Base-by-base conservation (phyloP, 1,140 invertebrate genomes). In the Lepidurus apus region DNA sequence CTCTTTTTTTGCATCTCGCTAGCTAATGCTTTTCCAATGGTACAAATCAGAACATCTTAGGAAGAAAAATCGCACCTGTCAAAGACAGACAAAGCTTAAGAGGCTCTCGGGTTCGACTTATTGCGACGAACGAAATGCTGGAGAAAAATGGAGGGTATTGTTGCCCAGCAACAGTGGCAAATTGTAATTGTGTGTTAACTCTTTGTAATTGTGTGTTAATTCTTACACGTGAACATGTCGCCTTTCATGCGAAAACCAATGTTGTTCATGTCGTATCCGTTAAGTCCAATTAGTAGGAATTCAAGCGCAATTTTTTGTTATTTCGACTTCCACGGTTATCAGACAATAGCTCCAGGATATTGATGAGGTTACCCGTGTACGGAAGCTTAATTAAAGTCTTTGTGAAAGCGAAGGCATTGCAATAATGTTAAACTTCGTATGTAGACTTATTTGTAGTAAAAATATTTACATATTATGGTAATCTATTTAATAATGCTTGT, bases 101-200 rank as follows among this genome's bases (percentile, higher is more conserved):
- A 65, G 53, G 53, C 53, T 65, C 17, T 65, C 53, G 17, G 53
- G 53, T 65, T 65, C 53, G n/a, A n/a, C 21, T 65, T 65, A 65
- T 13, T 65, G 53, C 17, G 21, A 65, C 2, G 53, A 17, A 65
- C 17, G 53, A 65, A 65, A 47, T 7, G 17, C 45, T 10, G 45
- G 10, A 47, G 10, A 47, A 11, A 47, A 47, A 47, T 47, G 5
- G 17, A 17, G 4, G 45, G 53, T 65, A 65, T 65, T 65, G 53
- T 65, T 65, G 53, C 53, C 21, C 21, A 65, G 53, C 53, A 65
- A 65, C 53, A 65, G 13, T 21, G 9, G 53, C 7, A 5, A 21
- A 17, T 21, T n/a, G 53, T 17, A 65, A 65, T 65, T 65, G 53
- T n/a, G 53, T 21, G 13, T n/a, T n/a, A n/a, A n/a, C n/a, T n/a